Percentiles rank a stretch among this genome's conserved stretches.
phyloP scores from a whole-genome alignment of 2,797 vertebrate species.

The Pseudomugil tenellus region DNA sequence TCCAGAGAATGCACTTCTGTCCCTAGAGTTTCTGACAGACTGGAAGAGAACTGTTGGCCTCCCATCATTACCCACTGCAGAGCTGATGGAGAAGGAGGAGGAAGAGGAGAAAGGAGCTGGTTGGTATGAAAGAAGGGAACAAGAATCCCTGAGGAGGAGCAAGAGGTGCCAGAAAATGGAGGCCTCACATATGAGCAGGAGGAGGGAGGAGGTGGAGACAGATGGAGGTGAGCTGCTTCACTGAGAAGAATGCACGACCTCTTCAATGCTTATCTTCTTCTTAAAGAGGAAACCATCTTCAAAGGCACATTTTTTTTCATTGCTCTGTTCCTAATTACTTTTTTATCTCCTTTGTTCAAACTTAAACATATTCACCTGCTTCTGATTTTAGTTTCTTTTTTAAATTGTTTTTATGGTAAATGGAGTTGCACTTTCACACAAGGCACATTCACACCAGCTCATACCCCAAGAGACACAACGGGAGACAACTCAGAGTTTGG shows the following conservation, averaged over 20 bases:
- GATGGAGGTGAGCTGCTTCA: constrained; percentile 51
- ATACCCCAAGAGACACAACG: no score
- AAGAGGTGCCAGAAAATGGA: constrained; percentile 36
- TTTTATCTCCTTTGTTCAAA: no score
- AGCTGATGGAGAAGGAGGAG: constrained; percentile 19
- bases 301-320: background rate
- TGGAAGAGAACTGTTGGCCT: constrained; percentile 49
- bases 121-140: constrained; percentile 23
- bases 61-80: constrained; percentile 60
- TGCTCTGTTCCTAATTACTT: background rate
- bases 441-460: no score
- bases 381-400: no score
- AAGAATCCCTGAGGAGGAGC: constrained; percentile 45
- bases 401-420: no score
- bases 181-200: constrained; percentile 41
- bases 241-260: constrained; percentile 41
- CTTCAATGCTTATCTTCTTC: constrained; percentile 4
- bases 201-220: constrained; percentile 28
- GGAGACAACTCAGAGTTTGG: no score
- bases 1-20: constrained; percentile 30
- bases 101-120: constrained; percentile 7
- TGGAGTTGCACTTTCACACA: no score
- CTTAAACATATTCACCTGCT: background rate
- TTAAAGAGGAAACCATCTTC: constrained; percentile 9
- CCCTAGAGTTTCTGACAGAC: constrained; percentile 62